Evolutionary conservation across 2,113 vertebrate genomes (phyloP).

Genomic region (Otis tarda): DNA sequence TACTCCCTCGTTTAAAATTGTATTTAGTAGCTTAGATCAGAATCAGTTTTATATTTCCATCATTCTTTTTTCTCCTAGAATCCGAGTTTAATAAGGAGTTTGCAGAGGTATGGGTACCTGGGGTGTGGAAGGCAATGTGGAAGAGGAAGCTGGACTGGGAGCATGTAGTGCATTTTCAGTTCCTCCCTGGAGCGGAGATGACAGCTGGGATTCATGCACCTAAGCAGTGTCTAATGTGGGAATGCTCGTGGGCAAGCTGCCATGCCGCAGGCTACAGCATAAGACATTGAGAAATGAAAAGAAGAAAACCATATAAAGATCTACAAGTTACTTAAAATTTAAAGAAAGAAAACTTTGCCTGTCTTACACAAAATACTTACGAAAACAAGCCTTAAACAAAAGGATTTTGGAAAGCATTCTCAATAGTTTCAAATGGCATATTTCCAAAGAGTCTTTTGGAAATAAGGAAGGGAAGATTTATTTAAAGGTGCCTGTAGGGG

Average conservation of each 20-base stretch:
- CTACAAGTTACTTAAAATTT: slow-evolving; percentile 38
- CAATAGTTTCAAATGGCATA: not conserved
- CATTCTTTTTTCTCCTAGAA: not conserved
- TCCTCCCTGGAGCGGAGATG: not conserved
- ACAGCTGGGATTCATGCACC: not conserved
- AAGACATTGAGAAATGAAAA: slow-evolving; percentile 29
- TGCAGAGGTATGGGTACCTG: not conserved
- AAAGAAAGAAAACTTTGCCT: slow-evolving; percentile 15
- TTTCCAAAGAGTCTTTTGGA: slow-evolving; percentile 24
- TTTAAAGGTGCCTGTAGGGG: slow-evolving; percentile 61
- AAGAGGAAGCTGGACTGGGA: not conserved
- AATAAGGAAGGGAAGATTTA: slow-evolving; percentile 36
- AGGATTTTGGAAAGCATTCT: slow-evolving; percentile 11
- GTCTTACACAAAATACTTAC: slow-evolving; percentile 16
- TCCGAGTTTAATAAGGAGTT: not conserved
- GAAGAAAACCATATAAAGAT: not conserved
- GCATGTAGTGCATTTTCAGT: not conserved
- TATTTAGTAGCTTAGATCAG: not conserved
- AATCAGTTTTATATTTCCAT: not conserved
- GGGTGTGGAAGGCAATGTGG: not conserved
- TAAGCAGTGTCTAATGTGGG: not conserved
- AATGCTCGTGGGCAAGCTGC: not conserved
- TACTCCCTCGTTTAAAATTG: not conserved
- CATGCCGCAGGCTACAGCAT: not conserved
- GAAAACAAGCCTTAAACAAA: slow-evolving; percentile 34